phyloP scores from a whole-genome alignment of 2,113 vertebrate species.

The Eubucco bourcierii region DNA sequence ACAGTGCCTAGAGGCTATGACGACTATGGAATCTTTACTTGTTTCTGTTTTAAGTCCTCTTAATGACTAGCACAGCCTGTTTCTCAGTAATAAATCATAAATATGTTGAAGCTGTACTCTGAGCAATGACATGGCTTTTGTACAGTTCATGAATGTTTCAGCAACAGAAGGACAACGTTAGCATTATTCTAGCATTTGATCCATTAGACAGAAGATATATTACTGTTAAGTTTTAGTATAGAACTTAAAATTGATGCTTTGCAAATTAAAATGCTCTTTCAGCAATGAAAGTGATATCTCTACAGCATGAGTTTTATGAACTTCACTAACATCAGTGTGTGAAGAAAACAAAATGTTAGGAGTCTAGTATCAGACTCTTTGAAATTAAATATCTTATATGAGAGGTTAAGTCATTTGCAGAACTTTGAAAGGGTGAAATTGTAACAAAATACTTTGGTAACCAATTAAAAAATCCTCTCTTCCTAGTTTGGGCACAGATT shows the following conservation, averaged over 20 bases:
- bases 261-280: not conserved
- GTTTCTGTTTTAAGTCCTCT: not conserved
- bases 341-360: not conserved
- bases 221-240: not conserved
- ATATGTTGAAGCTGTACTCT: not conserved
- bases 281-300: not conserved
- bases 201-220: not conserved
- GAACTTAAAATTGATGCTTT: not conserved
- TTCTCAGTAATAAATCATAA: not conserved
- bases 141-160: not conserved
- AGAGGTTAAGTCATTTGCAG: not conserved
- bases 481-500: not conserved
- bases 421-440: not conserved
- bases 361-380: not conserved
- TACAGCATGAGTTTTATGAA: not conserved
- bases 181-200: not conserved
- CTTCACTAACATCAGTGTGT: not conserved
- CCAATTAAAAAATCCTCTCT: not conserved
- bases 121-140: not conserved
- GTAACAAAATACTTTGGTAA: not conserved
- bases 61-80: not conserved
- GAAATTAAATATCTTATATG: fast-evolving
- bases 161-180: not conserved
- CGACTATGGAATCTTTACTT: not conserved
- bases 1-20: not conserved